phyloP scores from a whole-genome alignment of 2,888 invertebrate genomes.

The Pyrocoelia pectoralis region DNA sequence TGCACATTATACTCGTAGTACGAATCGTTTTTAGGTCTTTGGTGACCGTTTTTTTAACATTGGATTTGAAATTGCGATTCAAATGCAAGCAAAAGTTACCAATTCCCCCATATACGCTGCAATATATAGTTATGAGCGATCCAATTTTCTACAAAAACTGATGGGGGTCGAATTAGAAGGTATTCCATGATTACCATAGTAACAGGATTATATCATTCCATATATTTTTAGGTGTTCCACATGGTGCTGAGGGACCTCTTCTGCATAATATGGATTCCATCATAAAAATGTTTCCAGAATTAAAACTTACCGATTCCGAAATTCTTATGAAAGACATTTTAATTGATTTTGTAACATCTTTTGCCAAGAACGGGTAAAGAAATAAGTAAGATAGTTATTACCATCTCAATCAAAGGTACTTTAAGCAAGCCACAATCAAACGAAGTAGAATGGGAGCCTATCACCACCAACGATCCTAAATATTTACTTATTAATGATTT shows the following conservation, averaged over 20 bases:
- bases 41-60: conserved; percentile 67
- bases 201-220: too few species aligned
- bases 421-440: too few species aligned
- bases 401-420: too few species aligned
- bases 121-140: too few species aligned
- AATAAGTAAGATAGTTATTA: too few species aligned
- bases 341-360: conserved; percentile 6
- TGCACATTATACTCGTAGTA: neutral
- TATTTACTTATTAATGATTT: too few species aligned
- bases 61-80: conserved; percentile 43
- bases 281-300: neutral
- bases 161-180: neutral
- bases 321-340: conserved; percentile 15
- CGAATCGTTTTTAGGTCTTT: conserved; percentile 60
- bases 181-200: too few species aligned
- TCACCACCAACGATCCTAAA: too few species aligned
- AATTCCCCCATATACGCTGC: conserved; percentile 62
- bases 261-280: neutral
- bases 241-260: conserved; percentile 15
- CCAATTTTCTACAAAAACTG: conserved; percentile 45
- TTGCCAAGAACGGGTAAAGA: neutral
- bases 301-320: conserved; percentile 4
- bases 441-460: too few species aligned
- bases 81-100: conserved; percentile 44
- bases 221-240: conserved; percentile 2